Percentiles rank a stretch among this genome's conserved stretches.
These are phyloP conservation scores for Galaxea fascicularis DNA, from an alignment of 92 coral and sea anemone genomes.

Conservation along the genomic window DNA sequence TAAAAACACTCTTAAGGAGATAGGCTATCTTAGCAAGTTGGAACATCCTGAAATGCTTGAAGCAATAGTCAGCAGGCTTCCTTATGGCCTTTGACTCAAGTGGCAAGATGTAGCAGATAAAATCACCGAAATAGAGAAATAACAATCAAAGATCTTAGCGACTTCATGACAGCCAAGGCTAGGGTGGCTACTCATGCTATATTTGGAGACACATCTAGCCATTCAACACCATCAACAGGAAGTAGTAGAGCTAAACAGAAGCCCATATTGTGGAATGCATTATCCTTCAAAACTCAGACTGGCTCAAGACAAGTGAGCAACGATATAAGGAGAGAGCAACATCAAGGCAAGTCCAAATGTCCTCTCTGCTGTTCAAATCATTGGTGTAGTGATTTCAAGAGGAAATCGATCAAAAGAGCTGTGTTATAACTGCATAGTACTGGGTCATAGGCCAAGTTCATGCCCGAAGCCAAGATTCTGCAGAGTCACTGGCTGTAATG, in stretches of 20 bases:
- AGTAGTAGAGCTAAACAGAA: neutral
- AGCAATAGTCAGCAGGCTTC: constrained; percentile 26
- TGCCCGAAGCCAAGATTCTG: constrained; percentile 65
- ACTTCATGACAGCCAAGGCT: constrained; percentile 6
- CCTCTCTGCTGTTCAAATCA: constrained; percentile 31
- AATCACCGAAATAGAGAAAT: constrained; percentile 50
- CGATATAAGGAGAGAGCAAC: neutral
- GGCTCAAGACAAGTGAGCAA: neutral
- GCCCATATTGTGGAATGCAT: neutral
- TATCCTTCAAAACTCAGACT: neutral
- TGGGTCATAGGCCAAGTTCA: constrained; percentile 46
- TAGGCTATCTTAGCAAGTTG: constrained; percentile 33
- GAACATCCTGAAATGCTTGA: constrained; percentile 43
- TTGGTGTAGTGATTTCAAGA: constrained; percentile 54
- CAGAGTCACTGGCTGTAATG: constrained; percentile 63
- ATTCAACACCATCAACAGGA: neutral
- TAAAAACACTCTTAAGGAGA: constrained; percentile 45
- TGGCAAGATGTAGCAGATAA: constrained; percentile 49
- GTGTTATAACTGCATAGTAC: constrained; percentile 59
- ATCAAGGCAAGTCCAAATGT: neutral
- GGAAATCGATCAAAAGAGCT: constrained; percentile 29
- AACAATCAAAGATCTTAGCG: constrained; percentile 29
- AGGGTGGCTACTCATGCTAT: constrained; percentile 43
- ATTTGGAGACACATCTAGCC: constrained; percentile 28
- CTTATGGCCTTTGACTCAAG: constrained; percentile 31